A percentile compares a stretch with the other conserved stretches of the same genome.
Evolutionary conservation across 37 sponge, comb jelly and placozoan genomes (phyloP).

Genomic region (Diacarnus erythraeanus): DNA sequence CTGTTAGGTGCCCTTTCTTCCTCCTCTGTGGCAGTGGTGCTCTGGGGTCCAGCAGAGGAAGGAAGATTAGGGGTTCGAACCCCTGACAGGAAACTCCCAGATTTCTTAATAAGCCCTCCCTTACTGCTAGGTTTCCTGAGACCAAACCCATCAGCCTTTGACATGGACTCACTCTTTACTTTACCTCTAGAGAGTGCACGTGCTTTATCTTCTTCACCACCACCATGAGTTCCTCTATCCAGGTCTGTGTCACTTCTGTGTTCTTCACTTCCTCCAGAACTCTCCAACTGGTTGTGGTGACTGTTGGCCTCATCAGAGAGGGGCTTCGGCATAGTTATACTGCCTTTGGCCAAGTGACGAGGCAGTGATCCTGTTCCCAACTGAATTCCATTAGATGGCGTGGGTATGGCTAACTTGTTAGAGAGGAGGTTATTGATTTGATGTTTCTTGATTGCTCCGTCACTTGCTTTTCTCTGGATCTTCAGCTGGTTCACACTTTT

Average conservation of each 20-base stretch:
- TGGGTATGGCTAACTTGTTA: too few species aligned
- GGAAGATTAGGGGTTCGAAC: conserved; percentile 16
- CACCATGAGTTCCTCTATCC: not conserved
- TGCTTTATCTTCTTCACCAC: not conserved
- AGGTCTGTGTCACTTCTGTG: not conserved
- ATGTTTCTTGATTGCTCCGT: conserved; percentile 26
- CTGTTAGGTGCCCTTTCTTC: not conserved
- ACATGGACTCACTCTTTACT: not conserved
- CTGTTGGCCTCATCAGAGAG: not conserved
- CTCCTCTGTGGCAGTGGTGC: not conserved
- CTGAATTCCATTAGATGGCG: not conserved
- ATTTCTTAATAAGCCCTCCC: not conserved
- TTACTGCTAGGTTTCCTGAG: conserved; percentile 6
- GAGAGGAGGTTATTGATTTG: not conserved
- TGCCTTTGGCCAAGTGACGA: conserved; percentile 25
- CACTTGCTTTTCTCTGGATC: conserved; percentile 29
- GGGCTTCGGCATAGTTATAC: not conserved
- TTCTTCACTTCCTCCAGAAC: not conserved
- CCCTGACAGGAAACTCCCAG: not conserved
- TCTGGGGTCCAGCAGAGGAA: not conserved
- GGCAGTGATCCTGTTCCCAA: conserved; percentile 13
- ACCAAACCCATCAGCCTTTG: not conserved
- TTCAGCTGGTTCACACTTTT: conserved; percentile 1
- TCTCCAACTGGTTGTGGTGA: not conserved
- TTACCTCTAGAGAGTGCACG: not conserved